A percentile compares a stretch with the other conserved stretches of the same genome.
These are phyloP conservation scores for Lagodon rhomboides DNA, from an alignment of 2,797 vertebrate genomes.

Conservation along the genomic window DNA sequence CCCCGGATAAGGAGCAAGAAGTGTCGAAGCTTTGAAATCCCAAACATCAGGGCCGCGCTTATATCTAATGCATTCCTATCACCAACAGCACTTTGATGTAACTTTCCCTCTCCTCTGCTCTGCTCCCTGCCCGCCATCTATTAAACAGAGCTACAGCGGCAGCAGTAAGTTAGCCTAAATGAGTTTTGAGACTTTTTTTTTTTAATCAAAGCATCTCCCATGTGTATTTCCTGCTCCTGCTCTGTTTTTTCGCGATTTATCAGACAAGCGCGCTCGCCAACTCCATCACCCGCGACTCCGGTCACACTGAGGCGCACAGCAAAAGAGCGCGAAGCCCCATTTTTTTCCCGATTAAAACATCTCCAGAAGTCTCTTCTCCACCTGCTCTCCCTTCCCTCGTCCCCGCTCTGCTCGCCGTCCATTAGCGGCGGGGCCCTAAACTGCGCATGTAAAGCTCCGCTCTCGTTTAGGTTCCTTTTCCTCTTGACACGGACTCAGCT, in stretches of 20 bases:
- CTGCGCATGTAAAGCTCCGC: slow-evolving; percentile 62
- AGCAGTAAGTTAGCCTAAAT: slow-evolving; percentile 67
- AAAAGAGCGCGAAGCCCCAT: slow-evolving; percentile 15
- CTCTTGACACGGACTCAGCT: slow-evolving; percentile 76
- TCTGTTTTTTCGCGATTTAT: slow-evolving; percentile 57
- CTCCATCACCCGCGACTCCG: slow-evolving; percentile 7
- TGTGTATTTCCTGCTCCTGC: slow-evolving; percentile 53
- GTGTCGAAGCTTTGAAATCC: slow-evolving; percentile 66
- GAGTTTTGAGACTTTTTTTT: slow-evolving; percentile 66
- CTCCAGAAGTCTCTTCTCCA: slow-evolving; percentile 19
- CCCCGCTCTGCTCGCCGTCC: slow-evolving; percentile 51
- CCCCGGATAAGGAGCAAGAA: slow-evolving; percentile 51
- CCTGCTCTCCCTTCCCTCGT: slow-evolving; percentile 5
- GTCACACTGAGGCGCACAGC: slow-evolving; percentile 22
- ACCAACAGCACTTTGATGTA: slow-evolving; percentile 75
- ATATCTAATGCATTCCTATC: slow-evolving; percentile 73
- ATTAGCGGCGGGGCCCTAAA: slow-evolving; percentile 59
- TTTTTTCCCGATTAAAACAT: slow-evolving; percentile 19
- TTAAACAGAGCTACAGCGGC: slow-evolving; percentile 57
- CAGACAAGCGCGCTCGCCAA: slow-evolving; percentile 31
- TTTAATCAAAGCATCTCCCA: slow-evolving; percentile 69
- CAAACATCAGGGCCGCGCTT: slow-evolving; percentile 64
- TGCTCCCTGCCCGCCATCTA: slow-evolving; percentile 51
- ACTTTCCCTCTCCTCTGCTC: slow-evolving; percentile 40
- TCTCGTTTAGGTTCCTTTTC: slow-evolving; percentile 58